Evolutionary conservation across 2,888 invertebrate genomes (phyloP), one percentile per base, ranked within the genome.

Genomic region (Lasius platythorax): DNA sequence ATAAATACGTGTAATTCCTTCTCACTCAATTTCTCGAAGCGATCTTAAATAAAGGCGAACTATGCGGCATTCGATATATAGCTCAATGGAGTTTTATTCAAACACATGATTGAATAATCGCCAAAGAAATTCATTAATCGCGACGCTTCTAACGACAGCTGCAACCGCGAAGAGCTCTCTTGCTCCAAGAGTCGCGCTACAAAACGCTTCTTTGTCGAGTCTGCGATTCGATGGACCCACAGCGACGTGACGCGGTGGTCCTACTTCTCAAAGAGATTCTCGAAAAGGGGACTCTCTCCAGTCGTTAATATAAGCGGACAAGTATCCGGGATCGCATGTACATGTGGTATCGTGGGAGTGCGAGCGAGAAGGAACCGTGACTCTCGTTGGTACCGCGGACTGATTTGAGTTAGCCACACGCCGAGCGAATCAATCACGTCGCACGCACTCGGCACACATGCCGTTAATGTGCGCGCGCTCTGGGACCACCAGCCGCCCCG

Each of bases 351-450:
- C 58, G 61, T 70, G 79, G 28, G 53, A 53, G 79, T 66, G 46
- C 28, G 66, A 63, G 30, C 23, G 66, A 73, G 87, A 58, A 58
- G 9, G n/a, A 46, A n/a, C n/a, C 37, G 53, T 68, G 76, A 64
- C 73, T 63, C 50, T 75, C 85, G 46, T 79, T 43, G 63, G 74
- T 74, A 64, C 72, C 85, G 85, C 84, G 87, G 46, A 87, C 88
- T 90, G 91, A 90, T 87, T 87, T 87, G 88, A 91, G 91, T 90
- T 91, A 90, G 88, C 91, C 88, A 90, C 93, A 92, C 92, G 92
- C 93, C 91, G 90, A 90, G 93, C 88, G 89, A 93, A 94, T 94
- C 93, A 94, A 94, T 94, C 93, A 94, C 92, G 93, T 93, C 93
- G 93, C 92, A 91, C 90, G 92, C 93, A 93, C 92, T 92, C 91